These are phyloP conservation scores for Podocnemis expansa DNA, from an alignment of 2,113 vertebrate species.

Conservation along the genomic window DNA sequence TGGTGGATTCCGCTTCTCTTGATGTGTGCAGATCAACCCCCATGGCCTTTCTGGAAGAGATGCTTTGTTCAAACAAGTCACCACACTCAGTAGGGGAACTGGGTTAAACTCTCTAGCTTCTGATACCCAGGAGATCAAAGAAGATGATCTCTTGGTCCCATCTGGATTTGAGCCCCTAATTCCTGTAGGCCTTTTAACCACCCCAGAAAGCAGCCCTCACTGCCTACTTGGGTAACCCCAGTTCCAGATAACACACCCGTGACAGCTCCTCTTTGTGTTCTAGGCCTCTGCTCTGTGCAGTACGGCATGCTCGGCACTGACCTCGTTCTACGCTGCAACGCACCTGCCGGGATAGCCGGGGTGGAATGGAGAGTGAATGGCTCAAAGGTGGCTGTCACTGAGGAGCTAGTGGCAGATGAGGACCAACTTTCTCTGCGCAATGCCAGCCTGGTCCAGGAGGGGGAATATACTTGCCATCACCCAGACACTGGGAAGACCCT, in stretches of 20 bases:
- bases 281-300: background rate
- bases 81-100: background rate
- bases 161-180: background rate
- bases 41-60: background rate
- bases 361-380: constrained; percentile 1
- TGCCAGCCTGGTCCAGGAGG: constrained; percentile 21
- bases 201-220: background rate
- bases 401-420: background rate
- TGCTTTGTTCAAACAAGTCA: background rate
- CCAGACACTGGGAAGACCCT: background rate
- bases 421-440: constrained; percentile 25
- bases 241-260: background rate
- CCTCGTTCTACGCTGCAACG: constrained; percentile 16
- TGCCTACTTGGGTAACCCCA: background rate
- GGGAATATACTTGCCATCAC: constrained; percentile 64
- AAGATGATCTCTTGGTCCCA: background rate
- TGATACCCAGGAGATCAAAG: background rate
- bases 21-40: background rate
- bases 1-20: background rate
- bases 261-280: background rate
- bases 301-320: background rate
- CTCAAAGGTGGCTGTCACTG: fast-evolving
- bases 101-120: background rate
- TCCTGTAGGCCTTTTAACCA: background rate
- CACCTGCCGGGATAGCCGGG: fast-evolving